A percentile compares a stretch with the other conserved stretches of the same genome.
Evolutionary conservation across 2,888 invertebrate genomes (phyloP).

Genomic region (Ichneumoninae sp.): DNA sequence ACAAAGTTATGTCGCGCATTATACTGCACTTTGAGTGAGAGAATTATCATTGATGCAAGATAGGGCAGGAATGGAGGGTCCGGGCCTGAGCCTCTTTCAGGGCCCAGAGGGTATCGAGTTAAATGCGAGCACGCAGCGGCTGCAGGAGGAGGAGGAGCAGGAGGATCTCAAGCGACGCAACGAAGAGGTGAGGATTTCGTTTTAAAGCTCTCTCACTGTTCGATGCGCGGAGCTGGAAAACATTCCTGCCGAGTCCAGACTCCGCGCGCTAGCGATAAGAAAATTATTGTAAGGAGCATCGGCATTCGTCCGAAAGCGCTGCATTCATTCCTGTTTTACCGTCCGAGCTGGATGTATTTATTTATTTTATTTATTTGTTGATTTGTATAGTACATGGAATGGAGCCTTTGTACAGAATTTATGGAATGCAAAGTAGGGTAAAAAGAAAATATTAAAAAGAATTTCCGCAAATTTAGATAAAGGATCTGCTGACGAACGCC

Average conservation of each 20-base stretch:
- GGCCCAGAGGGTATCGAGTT: conserved; percentile 88
- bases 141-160: conserved; percentile 89
- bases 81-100: conserved; percentile 90
- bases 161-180: conserved; percentile 89
- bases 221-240: conserved; percentile 21
- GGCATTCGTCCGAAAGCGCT: background rate
- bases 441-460: background rate
- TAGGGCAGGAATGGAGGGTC: conserved; percentile 84
- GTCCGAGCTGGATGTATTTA: background rate
- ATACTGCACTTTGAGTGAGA: conserved; percentile 74
- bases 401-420: no score
- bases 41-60: conserved; percentile 67
- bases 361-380: no score
- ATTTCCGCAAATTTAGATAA: conserved; percentile 85
- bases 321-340: background rate
- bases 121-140: conserved; percentile 87
- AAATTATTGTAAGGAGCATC: background rate
- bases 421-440: no score
- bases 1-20: conserved; percentile 80
- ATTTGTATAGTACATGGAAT: no score
- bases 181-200: conserved; percentile 86
- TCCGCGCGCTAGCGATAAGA: background rate
- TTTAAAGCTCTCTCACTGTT: background rate
- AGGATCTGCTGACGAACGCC: conserved; percentile 88
- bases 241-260: conserved; percentile 16